Evolutionary conservation across 1,140 invertebrate genomes (phyloP).

Genomic region (Leptinotarsa texana): DNA sequence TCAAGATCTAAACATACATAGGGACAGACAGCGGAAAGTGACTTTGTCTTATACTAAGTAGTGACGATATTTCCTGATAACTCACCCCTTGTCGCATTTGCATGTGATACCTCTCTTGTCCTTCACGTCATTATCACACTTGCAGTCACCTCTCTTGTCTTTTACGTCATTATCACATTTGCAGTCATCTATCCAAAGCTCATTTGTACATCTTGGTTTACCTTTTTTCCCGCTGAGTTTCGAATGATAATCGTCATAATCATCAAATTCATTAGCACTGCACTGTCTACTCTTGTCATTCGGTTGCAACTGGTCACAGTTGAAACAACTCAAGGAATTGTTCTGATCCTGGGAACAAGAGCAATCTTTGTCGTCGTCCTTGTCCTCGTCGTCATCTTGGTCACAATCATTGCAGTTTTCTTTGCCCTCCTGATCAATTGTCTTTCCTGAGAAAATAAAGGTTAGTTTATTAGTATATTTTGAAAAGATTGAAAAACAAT

Average conservation of each 20-base stretch:
- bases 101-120: conserved; percentile 38
- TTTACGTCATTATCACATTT: conserved; percentile 42
- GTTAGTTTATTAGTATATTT: not conserved
- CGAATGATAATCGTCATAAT: not conserved
- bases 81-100: conserved; percentile 40
- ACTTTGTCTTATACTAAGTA: no score
- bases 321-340: conserved; percentile 34
- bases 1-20: no score
- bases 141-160: conserved; percentile 40
- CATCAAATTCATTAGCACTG: not conserved
- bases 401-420: conserved; percentile 49
- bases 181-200: conserved; percentile 43
- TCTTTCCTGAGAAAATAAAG: conserved; percentile 22
- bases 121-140: conserved; percentile 42
- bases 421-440: conserved; percentile 41
- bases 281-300: conserved; percentile 5
- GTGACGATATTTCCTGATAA: not conserved
- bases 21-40: no score
- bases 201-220: conserved; percentile 37
- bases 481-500: no score
- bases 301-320: conserved; percentile 38
- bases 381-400: conserved; percentile 42
- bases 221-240: conserved; percentile 29
- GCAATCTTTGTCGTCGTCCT: conserved; percentile 43
- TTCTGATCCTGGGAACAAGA: conserved; percentile 39